phyloP scores from a whole-genome alignment of 2,888 invertebrate species.

The Aspidiotus destructor region DNA sequence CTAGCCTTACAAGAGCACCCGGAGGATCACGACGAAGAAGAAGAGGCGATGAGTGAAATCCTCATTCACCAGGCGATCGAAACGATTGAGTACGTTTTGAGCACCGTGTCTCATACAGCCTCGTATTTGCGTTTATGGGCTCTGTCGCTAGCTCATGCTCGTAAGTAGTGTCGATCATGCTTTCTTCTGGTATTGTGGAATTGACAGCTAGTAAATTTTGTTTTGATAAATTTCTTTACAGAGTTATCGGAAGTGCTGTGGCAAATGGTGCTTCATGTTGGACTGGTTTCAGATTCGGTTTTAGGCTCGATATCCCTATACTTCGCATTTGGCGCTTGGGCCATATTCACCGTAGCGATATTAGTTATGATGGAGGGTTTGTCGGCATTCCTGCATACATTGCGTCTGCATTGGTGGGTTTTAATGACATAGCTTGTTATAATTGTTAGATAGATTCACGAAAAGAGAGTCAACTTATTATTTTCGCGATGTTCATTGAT shows the following conservation, averaged over 20 bases:
- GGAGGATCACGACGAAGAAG: constrained; percentile 40
- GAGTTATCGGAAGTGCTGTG: constrained; percentile 75
- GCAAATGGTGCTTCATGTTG: constrained; percentile 53
- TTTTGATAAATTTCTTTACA: constrained; percentile 40
- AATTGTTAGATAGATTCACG: no score
- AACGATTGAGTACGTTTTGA: constrained; percentile 92
- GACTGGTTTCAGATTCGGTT: constrained; percentile 34
- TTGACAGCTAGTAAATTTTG: no score
- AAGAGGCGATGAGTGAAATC: constrained; percentile 69
- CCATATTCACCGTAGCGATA: constrained; percentile 68
- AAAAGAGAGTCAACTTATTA: no score
- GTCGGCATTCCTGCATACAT: constrained; percentile 79
- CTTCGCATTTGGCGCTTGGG: constrained; percentile 66
- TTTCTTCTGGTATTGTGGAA: no score
- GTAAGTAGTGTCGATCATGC: constrained; percentile 48
- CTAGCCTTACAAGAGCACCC: constrained; percentile 16
- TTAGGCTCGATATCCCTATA: constrained; percentile 44
- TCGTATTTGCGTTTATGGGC: constrained; percentile 96
- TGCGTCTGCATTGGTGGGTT: constrained; percentile 73
- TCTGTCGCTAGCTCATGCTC: constrained; percentile 86
- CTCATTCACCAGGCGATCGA: constrained; percentile 92
- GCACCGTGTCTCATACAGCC: constrained; percentile 93
- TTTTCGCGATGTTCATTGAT: no score
- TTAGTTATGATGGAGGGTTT: constrained; percentile 83
- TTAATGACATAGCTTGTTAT: background rate